phyloP scores from a whole-genome alignment of 2,888 invertebrate genomes.

The Mesochorus sp. region DNA sequence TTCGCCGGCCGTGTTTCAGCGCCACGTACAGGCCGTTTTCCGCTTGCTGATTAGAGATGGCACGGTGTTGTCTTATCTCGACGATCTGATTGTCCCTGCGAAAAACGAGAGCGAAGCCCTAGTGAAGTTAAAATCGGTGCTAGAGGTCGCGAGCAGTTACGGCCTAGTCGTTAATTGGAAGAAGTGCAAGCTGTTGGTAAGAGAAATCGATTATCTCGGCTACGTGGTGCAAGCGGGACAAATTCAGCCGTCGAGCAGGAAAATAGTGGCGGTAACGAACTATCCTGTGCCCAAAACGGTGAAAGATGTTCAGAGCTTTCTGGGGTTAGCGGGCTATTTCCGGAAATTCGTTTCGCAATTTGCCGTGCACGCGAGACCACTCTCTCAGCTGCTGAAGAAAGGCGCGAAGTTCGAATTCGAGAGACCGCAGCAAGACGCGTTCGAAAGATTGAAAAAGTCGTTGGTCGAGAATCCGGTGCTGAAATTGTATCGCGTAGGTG shows the following conservation, averaged over 20 bases:
- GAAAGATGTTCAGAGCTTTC: conserved; percentile 40
- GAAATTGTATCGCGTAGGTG: conserved; percentile 11
- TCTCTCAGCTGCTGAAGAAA: background rate
- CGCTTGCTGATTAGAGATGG: conserved; percentile 29
- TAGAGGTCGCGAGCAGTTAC: conserved; percentile 8
- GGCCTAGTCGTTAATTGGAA: conserved; percentile 38
- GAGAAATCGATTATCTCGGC: conserved; percentile 43
- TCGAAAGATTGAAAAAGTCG: background rate
- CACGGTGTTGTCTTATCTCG: conserved; percentile 34
- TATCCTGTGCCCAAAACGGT: background rate
- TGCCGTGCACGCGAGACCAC: background rate
- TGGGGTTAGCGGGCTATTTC: conserved; percentile 50
- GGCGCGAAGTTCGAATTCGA: background rate
- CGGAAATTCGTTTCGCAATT: conserved; percentile 48
- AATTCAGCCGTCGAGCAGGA: background rate
- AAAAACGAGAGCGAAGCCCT: conserved; percentile 18
- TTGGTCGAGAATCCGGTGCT: background rate
- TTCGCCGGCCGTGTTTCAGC: conserved; percentile 61
- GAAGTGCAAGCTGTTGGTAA: conserved; percentile 42
- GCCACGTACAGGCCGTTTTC: conserved; percentile 45
- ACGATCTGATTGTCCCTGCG: too few species aligned
- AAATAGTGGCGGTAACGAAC: background rate
- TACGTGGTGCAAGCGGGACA: conserved; percentile 6
- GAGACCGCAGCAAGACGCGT: background rate
- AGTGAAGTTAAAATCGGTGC: conserved; percentile 11